Conservation (phyloP, 1,140 invertebrate species). For the Idris sp. region DNA sequence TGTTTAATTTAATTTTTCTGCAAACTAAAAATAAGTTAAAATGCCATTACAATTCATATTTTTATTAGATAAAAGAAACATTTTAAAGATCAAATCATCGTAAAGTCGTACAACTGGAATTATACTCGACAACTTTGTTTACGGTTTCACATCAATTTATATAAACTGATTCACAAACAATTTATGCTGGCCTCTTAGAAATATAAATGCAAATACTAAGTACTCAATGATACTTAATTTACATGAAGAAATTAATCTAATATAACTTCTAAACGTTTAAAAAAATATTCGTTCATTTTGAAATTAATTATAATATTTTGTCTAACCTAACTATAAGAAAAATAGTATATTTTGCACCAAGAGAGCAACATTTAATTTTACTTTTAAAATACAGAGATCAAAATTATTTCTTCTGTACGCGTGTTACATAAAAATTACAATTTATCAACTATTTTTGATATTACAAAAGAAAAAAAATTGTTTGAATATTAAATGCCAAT, state of each 20-base stretch:
- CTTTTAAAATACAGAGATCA: too few species aligned
- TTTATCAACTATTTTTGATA: not conserved
- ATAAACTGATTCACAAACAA: conserved; percentile 21
- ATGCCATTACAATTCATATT: too few species aligned
- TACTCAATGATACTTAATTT: conserved; percentile 31
- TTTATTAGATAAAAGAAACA: too few species aligned
- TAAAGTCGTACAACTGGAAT: conserved; percentile 19
- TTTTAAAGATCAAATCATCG: too few species aligned
- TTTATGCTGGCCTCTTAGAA: conserved; percentile 27
- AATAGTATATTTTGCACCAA: too few species aligned
- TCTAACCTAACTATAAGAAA: too few species aligned
- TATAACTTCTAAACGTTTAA: conserved; percentile 13
- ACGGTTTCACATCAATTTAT: conserved; percentile 12
- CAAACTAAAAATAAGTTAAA: too few species aligned
- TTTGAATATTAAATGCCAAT: conserved; percentile 2
- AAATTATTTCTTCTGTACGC: too few species aligned
- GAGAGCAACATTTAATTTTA: too few species aligned
- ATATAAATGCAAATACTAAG: conserved; percentile 34
- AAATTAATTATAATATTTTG: not conserved
- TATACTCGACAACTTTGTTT: conserved; percentile 22
- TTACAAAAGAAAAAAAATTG: not conserved
- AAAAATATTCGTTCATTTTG: not conserved
- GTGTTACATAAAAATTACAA: too few species aligned
- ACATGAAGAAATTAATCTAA: conserved; percentile 24
- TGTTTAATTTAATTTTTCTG: too few species aligned